Conservation (phyloP, 2,797 vertebrate genomes). For the Chloroceryle amazona region DNA sequence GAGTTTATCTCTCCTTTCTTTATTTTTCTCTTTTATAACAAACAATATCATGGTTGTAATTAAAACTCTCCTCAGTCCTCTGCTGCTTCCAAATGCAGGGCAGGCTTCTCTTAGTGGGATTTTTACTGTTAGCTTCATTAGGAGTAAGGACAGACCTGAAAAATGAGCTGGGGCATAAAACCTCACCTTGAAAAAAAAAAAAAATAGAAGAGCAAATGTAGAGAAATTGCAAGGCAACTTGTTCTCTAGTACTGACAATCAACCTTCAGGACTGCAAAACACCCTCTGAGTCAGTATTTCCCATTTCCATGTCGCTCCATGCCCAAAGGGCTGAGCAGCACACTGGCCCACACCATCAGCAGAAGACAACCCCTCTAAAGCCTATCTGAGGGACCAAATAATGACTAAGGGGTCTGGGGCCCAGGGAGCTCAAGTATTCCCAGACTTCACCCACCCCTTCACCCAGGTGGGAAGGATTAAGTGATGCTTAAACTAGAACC, state of each 20-base stretch:
- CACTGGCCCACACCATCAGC: neutral
- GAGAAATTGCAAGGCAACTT: neutral
- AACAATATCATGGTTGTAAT: neutral
- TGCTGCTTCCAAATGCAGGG: neutral
- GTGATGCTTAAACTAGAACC: neutral
- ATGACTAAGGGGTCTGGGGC: rapidly evolving
- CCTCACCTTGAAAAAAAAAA: neutral
- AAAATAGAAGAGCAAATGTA: neutral
- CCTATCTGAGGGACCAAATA: neutral
- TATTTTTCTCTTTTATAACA: neutral
- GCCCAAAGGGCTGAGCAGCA: too few relatives aligned
- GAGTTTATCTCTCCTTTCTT: neutral
- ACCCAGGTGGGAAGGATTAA: neutral
- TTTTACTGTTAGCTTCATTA: neutral
- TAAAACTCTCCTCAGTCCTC: neutral
- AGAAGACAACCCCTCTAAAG: neutral
- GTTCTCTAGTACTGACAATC: neutral
- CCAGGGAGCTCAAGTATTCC: neutral
- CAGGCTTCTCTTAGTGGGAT: neutral
- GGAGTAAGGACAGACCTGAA: neutral
- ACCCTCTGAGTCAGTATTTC: neutral
- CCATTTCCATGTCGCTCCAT: neutral
- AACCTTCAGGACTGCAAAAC: neutral
- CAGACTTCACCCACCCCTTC: neutral
- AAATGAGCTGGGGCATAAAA: neutral